Percentiles rank a stretch among this genome's conserved stretches.
These are phyloP conservation scores for Parauchenoglanis ngamensis DNA, from an alignment of 2,797 vertebrate genomes.

Conservation along the genomic window DNA sequence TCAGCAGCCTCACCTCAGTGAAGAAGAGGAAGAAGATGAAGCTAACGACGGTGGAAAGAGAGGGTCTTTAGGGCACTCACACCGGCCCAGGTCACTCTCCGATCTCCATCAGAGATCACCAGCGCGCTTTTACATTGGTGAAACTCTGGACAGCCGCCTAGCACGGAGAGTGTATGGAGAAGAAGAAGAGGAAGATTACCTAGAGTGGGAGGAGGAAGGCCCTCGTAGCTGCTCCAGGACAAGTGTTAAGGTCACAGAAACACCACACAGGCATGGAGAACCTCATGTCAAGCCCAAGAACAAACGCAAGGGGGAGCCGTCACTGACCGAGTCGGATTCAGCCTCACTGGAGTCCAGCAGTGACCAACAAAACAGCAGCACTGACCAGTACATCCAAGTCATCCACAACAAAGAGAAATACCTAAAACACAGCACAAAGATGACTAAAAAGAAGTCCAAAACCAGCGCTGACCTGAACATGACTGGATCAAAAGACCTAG, in stretches of 20 bases:
- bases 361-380: constrained; percentile 88
- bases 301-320: constrained; percentile 74
- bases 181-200: constrained; percentile 67
- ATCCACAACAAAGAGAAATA: constrained; percentile 83
- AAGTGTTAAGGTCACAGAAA: constrained; percentile 65
- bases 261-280: constrained; percentile 65
- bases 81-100: constrained; percentile 76
- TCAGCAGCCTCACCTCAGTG: constrained; percentile 78
- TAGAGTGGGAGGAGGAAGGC: constrained; percentile 65
- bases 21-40: constrained; percentile 77
- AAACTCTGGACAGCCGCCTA: constrained; percentile 68
- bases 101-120: constrained; percentile 74
- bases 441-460: constrained; percentile 76
- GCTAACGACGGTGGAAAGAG: constrained; percentile 62
- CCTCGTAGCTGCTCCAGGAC: constrained; percentile 66
- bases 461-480: constrained; percentile 66
- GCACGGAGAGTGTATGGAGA: constrained; percentile 56
- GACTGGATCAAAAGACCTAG: constrained; percentile 75
- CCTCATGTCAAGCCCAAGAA: constrained; percentile 72
- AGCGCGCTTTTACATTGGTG: constrained; percentile 80
- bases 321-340: constrained; percentile 87
- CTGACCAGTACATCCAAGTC: constrained; percentile 89
- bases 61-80: constrained; percentile 59
- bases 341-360: constrained; percentile 88
- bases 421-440: constrained; percentile 71